Base-by-base conservation (phyloP, 2,113 vertebrate genomes). In the Callospermophilus lateralis region DNA sequence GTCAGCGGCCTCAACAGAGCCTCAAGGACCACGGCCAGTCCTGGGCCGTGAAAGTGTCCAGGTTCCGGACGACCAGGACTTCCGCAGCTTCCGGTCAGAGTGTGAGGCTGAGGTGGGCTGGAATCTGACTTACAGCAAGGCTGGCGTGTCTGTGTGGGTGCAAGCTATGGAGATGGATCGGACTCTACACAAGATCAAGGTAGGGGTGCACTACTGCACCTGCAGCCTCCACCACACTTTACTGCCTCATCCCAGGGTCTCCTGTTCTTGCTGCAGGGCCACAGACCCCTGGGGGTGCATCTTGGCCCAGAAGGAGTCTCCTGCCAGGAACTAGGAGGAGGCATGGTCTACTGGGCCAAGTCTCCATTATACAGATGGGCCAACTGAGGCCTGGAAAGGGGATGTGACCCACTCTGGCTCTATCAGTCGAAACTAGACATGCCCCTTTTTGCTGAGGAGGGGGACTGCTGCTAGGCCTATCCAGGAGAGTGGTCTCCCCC, bases 121-220 rank as follows among this genome's bases (percentile, higher is more conserved):
- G 99, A 99, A n/a, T 88, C 84, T 98, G 95, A 99, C 97, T 87
- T 99, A 99, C 98, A 99, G 92, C 98, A 99, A 99, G 96, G 97
- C 97, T 26, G 99, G 99, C 16, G 96, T 99, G 96, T 98, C 98
- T 0, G 99, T 99, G 76, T 99, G 99, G 99, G 98, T 98, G 88
- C 99, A 99, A 96, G 97, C 96, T 61, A 94, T 99, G 96, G 99
- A 99, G 96, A 99, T 99, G 90, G 99, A 99, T 74, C 99, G 99
- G 85, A 98, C 99, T 2, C 97, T 99, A 90, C 99, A 99, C 98
- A 99, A 99, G 97, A 99, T 99, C 92, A 99, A 99, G 99, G 99
- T 99, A 98, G 99, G 99, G 28, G 26, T 84, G 68, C 13, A n/a
- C 32, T 20, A 3, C n/a, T 13, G 32, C 58, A 61, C 42, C 24